Percentiles rank a stretch among this genome's conserved stretches.
phyloP scores from a whole-genome alignment of 2,888 invertebrate genomes.

The Dugesia japonica region DNA sequence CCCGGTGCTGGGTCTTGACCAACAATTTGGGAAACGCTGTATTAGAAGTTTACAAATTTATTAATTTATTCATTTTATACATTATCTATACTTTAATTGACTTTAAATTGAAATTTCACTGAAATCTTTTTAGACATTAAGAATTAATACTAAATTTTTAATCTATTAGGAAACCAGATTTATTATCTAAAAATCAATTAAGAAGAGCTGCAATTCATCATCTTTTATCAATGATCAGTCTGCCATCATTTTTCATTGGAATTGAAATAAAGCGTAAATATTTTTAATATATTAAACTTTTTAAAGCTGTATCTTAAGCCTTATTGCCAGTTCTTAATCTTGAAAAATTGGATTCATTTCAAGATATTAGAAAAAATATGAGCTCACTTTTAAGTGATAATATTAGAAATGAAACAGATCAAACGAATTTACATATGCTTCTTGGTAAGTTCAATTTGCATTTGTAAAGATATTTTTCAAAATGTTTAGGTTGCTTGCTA shows the following conservation, averaged over 20 bases:
- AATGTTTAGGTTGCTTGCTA: neutral
- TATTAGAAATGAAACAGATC: constrained; percentile 67
- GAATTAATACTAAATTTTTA: too few species aligned
- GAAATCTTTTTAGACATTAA: too few species aligned
- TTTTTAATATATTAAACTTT: too few species aligned
- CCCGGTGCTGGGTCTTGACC: too few species aligned
- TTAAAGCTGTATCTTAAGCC: too few species aligned
- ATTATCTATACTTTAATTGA: too few species aligned
- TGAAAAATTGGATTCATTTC: constrained; percentile 40
- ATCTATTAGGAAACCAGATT: constrained; percentile 25
- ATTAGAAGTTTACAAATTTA: too few species aligned
- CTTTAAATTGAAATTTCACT: too few species aligned
- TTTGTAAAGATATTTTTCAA: neutral
- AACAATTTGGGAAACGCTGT: too few species aligned
- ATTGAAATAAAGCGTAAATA: constrained; percentile 26
- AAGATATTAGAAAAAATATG: constrained; percentile 42
- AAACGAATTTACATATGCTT: constrained; percentile 70
- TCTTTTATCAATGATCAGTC: constrained; percentile 69
- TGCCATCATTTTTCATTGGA: constrained; percentile 68
- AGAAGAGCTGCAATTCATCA: constrained; percentile 78
- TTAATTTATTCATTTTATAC: too few species aligned
- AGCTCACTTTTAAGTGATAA: constrained; percentile 65
- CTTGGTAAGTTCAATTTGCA: constrained; percentile 50
- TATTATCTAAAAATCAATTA: constrained; percentile 50
- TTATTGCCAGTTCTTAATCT: constrained; percentile 38